Evolutionary conservation across 92 coral and sea anemone species (phyloP).

Genomic region (Palythoa grandiflora): DNA sequence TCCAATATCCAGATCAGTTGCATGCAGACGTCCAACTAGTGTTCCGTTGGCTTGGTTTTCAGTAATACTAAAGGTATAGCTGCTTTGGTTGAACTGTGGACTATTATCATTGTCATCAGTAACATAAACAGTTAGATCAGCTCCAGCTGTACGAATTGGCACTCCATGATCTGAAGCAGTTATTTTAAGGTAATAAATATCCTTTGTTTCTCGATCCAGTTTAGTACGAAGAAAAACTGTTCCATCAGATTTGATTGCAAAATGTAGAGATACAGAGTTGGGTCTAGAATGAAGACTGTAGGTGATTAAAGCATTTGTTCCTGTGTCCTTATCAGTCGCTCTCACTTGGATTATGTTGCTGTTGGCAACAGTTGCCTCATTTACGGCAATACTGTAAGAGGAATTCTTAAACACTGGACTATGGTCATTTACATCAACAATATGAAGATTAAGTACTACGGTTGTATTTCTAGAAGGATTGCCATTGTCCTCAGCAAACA

Average conservation of each 20-base stretch:
- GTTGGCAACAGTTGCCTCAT: constrained; percentile 59
- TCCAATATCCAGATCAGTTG: constrained; percentile 85
- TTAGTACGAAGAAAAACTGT: constrained; percentile 69
- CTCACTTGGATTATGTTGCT: constrained; percentile 69
- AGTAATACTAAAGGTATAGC: constrained; percentile 67
- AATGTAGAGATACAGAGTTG: constrained; percentile 63
- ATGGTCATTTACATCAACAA: constrained; percentile 95
- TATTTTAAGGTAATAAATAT: constrained; percentile 64
- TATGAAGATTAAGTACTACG: constrained; percentile 70
- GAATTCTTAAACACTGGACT: constrained; percentile 81
- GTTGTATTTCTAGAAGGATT: constrained; percentile 68
- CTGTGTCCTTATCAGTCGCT: constrained; percentile 90
- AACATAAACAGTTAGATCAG: constrained; percentile 79
- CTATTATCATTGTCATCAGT: constrained; percentile 88
- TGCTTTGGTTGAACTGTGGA: constrained; percentile 70
- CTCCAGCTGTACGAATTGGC: constrained; percentile 72
- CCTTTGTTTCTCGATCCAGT: constrained; percentile 81
- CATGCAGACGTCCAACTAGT: constrained; percentile 76
- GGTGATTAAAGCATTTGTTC: constrained; percentile 78
- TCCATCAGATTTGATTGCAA: constrained; percentile 81
- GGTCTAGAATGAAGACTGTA: constrained; percentile 70
- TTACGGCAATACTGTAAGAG: constrained; percentile 69
- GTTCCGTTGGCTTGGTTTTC: constrained; percentile 82
- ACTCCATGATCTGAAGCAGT: constrained; percentile 85
- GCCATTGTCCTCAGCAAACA: constrained; percentile 90